A percentile compares a stretch with the other conserved stretches of the same genome.
Conservation (phyloP, 2,888 invertebrate genomes). For the Ariolimax columbianus region DNA sequence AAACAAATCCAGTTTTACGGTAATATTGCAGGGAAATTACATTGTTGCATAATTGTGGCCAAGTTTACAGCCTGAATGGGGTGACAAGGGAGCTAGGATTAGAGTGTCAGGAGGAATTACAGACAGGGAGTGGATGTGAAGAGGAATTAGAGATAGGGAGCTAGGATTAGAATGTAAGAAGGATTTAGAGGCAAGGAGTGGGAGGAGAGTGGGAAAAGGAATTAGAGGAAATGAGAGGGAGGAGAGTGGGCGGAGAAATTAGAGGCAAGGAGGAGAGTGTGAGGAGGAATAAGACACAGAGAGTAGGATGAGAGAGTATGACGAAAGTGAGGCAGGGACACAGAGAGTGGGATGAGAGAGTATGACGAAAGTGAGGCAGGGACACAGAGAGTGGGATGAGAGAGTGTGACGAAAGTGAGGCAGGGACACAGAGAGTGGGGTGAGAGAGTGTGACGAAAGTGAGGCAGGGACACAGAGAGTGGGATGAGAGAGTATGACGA, state of each 20-base stretch:
- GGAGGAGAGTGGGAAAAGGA: neutral
- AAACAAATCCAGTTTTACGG: neutral
- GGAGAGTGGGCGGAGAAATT: neutral
- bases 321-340: too few relatives aligned
- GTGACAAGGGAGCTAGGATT: too few relatives aligned
- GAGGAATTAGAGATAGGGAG: neutral
- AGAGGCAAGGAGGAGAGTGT: neutral
- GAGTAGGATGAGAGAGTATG: neutral
- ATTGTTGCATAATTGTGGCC: neutral
- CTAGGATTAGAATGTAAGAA: neutral
- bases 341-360: too few relatives aligned
- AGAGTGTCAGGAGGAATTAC: too few relatives aligned
- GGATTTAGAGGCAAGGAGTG: neutral
- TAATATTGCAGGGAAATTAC: neutral
- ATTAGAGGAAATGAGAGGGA: neutral
- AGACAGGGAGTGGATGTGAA: too few relatives aligned
- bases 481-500: neutral
- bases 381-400: too few relatives aligned
- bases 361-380: too few relatives aligned
- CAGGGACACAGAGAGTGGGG: neutral
- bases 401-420: too few relatives aligned
- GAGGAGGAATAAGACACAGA: neutral
- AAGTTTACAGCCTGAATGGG: neutral
- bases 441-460: neutral
- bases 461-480: too few relatives aligned